Evolutionary conservation across 2,888 invertebrate species (phyloP), one percentile per base, ranked within the genome.

Genomic region (Philereme vetulata): DNA sequence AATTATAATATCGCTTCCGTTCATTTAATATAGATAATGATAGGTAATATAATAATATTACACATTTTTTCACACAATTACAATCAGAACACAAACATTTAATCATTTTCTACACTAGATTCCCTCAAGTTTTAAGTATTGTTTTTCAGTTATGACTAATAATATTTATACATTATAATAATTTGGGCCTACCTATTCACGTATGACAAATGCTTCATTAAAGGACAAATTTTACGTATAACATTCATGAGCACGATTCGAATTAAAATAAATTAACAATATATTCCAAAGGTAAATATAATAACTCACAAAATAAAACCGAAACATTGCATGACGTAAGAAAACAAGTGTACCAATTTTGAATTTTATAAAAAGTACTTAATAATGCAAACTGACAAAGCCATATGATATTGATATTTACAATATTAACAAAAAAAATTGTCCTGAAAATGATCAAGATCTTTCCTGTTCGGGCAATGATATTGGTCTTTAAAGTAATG

Each of bases 171-270:
- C 86, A 88, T 87, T 90, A 90, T 78, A 87, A 85, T 90, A 88
- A 90, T 89, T 91, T 92, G 90, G 85, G 88, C 88, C 91, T 91
- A 92, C 82, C 91, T 92, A 84, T 83, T 90, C 89, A 91, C 88
- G 90, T 90, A 90, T 90, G 87, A 87, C 85, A 88, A 88, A 88
- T 88, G 86, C 82, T 89, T 87, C 75, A 77, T 85, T 80, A 82
- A 78, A 82, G 77, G 84, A 83, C 78, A 85, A 85, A 84, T 80
- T 85, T 84, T 88, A 89, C 87, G 88, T 88, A 88, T 88, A 77
- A 80, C 75, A 84, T 86, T 84, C 84, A 76, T 90, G 90, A 90
- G 89, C 89, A 86, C 79, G 81, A 78, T 79, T 80, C 77, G 68
- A 81, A 83, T 82, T 78, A 81, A 74, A 86, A 85, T 84, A 85